Conservation (phyloP, 2,113 vertebrate species). For the Varanus salvator region DNA sequence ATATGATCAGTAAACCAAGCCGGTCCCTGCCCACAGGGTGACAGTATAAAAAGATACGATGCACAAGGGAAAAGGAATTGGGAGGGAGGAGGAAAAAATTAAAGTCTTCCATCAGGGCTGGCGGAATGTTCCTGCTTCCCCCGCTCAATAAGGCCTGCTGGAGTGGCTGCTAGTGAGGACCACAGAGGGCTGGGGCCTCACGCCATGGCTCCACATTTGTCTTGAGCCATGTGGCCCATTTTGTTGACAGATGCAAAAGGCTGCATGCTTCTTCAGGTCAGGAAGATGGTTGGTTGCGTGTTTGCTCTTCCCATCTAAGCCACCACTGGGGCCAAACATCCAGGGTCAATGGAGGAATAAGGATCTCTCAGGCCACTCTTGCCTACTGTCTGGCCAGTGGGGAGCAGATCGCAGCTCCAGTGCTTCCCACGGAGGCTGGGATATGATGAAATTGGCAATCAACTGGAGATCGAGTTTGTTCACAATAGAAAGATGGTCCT, state of each 20-base stretch:
- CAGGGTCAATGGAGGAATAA: not conserved
- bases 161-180: too few species aligned
- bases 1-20: too few species aligned
- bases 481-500: not conserved
- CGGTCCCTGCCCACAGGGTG: too few species aligned
- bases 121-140: too few species aligned
- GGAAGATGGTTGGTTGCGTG: not conserved
- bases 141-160: too few species aligned
- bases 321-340: not conserved
- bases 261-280: not conserved
- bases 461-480: not conserved
- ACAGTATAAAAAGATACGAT: too few species aligned
- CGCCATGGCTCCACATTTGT: not conserved
- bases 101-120: too few species aligned
- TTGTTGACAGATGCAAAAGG: not conserved
- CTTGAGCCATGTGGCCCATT: not conserved
- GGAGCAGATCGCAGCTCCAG: not conserved
- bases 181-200: not conserved
- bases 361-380: not conserved
- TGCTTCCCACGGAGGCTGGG: not conserved
- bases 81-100: too few species aligned
- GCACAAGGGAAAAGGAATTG: too few species aligned
- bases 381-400: not conserved
- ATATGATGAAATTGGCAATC: not conserved
- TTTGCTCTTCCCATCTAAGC: not conserved